Evolutionary conservation across 2,113 vertebrate genomes (phyloP).

Genomic region (Sclerurus mexicanus): DNA sequence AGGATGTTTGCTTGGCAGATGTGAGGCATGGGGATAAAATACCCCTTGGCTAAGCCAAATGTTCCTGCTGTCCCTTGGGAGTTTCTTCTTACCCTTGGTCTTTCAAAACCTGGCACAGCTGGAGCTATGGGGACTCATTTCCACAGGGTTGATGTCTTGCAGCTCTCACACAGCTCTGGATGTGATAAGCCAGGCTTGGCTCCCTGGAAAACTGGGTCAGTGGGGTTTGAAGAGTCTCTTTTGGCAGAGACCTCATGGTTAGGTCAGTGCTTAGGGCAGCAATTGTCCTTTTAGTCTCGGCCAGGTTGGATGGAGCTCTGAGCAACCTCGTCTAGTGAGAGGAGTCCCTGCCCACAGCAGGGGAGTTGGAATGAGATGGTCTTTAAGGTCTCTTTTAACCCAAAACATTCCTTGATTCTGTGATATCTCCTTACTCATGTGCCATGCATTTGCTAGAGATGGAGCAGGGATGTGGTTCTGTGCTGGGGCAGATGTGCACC

Average conservation of each 20-base stretch:
- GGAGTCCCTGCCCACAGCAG: fast-evolving
- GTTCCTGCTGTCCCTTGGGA: not conserved
- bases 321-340: not conserved
- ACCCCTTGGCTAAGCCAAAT: not conserved
- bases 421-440: fast-evolving
- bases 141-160: fast-evolving
- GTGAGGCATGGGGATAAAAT: not conserved
- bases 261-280: not conserved
- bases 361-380: not conserved
- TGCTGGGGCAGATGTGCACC: not conserved
- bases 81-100: not conserved
- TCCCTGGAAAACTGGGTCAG: not conserved
- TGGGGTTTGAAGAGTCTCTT: not conserved
- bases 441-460: fast-evolving
- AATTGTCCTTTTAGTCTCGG: fast-evolving
- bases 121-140: not conserved
- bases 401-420: not conserved
- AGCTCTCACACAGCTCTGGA: not conserved
- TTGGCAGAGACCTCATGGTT: not conserved
- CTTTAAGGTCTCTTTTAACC: not conserved
- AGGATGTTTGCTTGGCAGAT: not conserved
- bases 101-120: not conserved
- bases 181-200: fast-evolving
- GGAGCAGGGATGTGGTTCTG: fast-evolving
- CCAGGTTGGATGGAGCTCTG: not conserved